These are phyloP conservation scores for Diorhabda carinulata DNA, from an alignment of 1,140 invertebrate species.

Conservation along the genomic window DNA sequence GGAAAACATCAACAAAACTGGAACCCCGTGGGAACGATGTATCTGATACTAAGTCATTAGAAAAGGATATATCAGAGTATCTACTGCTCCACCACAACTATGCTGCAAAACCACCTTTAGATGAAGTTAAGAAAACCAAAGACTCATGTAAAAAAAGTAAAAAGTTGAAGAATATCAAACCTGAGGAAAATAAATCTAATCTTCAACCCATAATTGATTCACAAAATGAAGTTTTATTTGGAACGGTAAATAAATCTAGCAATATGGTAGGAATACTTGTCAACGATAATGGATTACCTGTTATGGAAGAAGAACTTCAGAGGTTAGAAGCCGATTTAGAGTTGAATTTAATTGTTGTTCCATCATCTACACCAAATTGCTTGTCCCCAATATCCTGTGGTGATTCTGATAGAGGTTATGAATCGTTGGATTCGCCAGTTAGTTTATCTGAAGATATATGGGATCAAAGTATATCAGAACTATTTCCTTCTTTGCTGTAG, in stretches of 20 bases:
- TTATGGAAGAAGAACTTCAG: constrained; percentile 49
- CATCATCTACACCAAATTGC: neutral
- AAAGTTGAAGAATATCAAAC: constrained; percentile 41
- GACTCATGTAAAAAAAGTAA: constrained; percentile 25
- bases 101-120: constrained; percentile 34
- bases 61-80: constrained; percentile 41
- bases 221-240: constrained; percentile 51
- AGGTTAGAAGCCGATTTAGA: neutral
- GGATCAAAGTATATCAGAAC: neutral
- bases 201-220: constrained; percentile 13
- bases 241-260: constrained; percentile 65
- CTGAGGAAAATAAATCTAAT: constrained; percentile 21
- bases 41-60: constrained; percentile 24
- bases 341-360: constrained; percentile 4
- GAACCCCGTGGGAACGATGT: constrained; percentile 65
- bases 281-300: constrained; percentile 54
- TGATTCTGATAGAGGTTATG: constrained; percentile 45
- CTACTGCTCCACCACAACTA: constrained; percentile 46
- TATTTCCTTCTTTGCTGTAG: neutral
- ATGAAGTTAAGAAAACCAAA: constrained; percentile 22
- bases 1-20: constrained; percentile 72
- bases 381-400: constrained; percentile 25
- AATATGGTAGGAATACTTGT: constrained; percentile 71
- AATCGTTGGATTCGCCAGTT: constrained; percentile 43
- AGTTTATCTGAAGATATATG: constrained; percentile 38